Evolutionary conservation across 2,113 vertebrate genomes (phyloP).

Genomic region (Tachycineta bicolor): DNA sequence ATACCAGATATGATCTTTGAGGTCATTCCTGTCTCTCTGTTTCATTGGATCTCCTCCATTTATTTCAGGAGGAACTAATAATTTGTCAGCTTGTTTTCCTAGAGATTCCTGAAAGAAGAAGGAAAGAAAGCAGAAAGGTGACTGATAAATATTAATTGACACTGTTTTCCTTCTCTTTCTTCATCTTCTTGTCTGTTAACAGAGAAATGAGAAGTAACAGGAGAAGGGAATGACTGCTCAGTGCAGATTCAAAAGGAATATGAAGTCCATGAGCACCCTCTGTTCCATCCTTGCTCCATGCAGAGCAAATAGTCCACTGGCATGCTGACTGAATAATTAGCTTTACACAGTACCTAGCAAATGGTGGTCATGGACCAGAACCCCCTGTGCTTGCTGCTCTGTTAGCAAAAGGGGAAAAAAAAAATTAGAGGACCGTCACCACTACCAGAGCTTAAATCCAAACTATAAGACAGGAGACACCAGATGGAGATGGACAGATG

Average conservation of each 20-base stretch:
- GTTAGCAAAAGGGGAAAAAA: background rate
- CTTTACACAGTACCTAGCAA: background rate
- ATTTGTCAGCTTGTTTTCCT: background rate
- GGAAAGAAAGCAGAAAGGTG: background rate
- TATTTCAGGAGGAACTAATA: background rate
- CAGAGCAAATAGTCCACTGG: background rate
- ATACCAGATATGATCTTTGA: background rate
- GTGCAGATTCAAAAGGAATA: background rate
- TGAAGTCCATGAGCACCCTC: background rate
- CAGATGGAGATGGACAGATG: constrained; percentile 65
- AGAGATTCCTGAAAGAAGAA: background rate
- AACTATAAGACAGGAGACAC: background rate
- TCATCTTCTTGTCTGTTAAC: background rate
- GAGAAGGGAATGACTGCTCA: background rate
- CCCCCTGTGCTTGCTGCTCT: background rate
- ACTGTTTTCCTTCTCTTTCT: background rate
- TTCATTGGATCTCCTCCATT: background rate
- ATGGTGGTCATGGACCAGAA: background rate
- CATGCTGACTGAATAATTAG: constrained; percentile 16
- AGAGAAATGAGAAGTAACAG: background rate
- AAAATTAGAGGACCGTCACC: background rate
- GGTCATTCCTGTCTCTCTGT: background rate
- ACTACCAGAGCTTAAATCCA: background rate
- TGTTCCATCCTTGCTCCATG: background rate
- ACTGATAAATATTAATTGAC: background rate